phyloP scores from a whole-genome alignment of 2,797 vertebrate genomes.

The Mormyrus proboscirostris region DNA sequence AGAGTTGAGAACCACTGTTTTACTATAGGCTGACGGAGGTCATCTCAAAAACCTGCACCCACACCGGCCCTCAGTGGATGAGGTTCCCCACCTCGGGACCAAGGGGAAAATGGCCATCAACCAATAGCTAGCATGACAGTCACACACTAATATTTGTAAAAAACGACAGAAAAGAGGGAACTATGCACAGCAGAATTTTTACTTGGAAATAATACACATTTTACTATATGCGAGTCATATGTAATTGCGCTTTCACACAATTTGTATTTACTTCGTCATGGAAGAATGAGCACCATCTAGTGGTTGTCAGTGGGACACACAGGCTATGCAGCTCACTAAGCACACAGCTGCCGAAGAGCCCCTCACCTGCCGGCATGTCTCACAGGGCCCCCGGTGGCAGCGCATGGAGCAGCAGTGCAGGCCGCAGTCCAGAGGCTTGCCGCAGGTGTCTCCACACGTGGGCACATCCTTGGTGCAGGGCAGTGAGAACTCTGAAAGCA shows the following conservation, averaged over 20 bases:
- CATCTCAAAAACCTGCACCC: not conserved
- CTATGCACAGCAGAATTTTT: not conserved
- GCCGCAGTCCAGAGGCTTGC: constrained; percentile 76
- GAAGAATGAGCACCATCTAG: not conserved
- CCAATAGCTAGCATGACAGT: not conserved
- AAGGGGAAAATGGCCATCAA: not conserved
- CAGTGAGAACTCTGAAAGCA: constrained; percentile 69
- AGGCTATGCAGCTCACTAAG: not conserved
- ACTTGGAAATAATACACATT: not conserved
- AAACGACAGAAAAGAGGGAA: not conserved
- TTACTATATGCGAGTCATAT: not conserved
- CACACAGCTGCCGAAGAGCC: not conserved
- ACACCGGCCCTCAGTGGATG: not conserved
- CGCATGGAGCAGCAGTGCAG: constrained; percentile 90
- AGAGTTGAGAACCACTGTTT: no score
- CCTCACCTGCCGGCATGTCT: constrained; percentile 86
- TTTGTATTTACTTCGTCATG: not conserved
- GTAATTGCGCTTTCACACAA: not conserved
- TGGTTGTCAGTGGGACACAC: not conserved
- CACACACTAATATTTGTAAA: not conserved
- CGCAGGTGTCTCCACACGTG: constrained; percentile 89
- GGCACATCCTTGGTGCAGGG: constrained; percentile 88
- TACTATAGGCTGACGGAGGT: not conserved
- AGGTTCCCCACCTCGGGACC: not conserved
- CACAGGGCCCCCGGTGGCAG: constrained; percentile 86